Evolutionary conservation across 2,888 invertebrate species (phyloP).

Genomic region (Argyresthia goedartella): DNA sequence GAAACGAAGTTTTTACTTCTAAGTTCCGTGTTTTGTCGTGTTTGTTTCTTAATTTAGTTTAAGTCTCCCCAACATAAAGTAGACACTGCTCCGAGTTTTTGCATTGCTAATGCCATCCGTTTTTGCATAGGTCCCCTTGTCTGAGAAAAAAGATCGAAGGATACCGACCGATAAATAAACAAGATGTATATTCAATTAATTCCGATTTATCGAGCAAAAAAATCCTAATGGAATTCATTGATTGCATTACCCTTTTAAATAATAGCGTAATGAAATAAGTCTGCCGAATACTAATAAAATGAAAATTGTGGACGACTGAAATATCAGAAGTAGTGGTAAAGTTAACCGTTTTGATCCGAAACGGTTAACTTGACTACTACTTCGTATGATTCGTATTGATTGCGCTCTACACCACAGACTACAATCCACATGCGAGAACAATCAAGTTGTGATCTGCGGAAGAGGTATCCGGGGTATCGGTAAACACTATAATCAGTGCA

Average conservation of each 20-base stretch:
- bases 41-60: constrained; percentile 1
- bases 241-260: neutral
- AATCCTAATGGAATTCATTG: neutral
- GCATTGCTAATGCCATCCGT: constrained; percentile 1
- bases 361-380: neutral
- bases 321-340: too few relatives aligned
- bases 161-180: neutral
- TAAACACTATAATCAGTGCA: neutral
- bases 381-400: neutral
- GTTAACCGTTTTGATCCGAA: too few relatives aligned
- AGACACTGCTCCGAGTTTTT: neutral
- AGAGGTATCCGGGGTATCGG: too few relatives aligned
- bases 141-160: neutral
- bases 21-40: neutral
- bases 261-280: neutral
- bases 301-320: neutral
- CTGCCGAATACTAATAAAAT: neutral
- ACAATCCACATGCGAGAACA: too few relatives aligned
- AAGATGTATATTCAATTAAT: neutral
- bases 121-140: neutral
- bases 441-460: too few relatives aligned
- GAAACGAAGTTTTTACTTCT: neutral
- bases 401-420: too few relatives aligned
- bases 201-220: neutral
- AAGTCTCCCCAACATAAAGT: neutral